These are phyloP conservation scores for Oreotrochilus melanogaster DNA, from an alignment of 2,113 vertebrate species.

Conservation along the genomic window DNA sequence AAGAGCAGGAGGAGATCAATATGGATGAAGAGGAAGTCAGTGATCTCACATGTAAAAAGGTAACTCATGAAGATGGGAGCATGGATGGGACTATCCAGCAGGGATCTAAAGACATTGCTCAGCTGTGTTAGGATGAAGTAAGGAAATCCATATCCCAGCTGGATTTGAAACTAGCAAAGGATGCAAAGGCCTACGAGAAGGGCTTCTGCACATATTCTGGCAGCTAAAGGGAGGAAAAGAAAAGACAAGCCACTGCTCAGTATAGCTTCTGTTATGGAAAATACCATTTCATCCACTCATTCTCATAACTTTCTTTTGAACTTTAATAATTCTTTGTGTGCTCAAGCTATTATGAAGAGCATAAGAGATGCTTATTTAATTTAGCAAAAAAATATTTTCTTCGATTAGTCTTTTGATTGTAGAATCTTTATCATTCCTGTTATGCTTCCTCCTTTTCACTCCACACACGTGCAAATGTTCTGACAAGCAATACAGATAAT, in stretches of 20 bases:
- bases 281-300: background rate
- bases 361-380: conserved; percentile 27
- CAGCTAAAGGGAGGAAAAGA: background rate
- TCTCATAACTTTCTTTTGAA: background rate
- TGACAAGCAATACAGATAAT: conserved; percentile 10
- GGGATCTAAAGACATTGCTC: background rate
- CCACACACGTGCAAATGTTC: background rate
- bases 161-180: background rate
- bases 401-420: conserved; percentile 16
- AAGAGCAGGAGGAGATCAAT: background rate
- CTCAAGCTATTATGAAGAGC: background rate
- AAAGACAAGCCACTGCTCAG: background rate
- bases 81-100: background rate
- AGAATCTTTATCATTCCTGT: background rate
- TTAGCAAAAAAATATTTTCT: conserved; percentile 16
- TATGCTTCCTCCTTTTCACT: conserved; percentile 11
- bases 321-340: background rate
- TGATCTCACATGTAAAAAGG: background rate
- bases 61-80: background rate
- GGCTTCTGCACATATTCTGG: background rate
- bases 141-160: background rate
- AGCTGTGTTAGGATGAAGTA: background rate
- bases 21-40: background rate
- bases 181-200: background rate
- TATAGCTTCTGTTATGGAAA: background rate